Evolutionary conservation across 2,797 vertebrate genomes (phyloP), one percentile per base, ranked within the genome.

Genomic region (Anableps anableps): DNA sequence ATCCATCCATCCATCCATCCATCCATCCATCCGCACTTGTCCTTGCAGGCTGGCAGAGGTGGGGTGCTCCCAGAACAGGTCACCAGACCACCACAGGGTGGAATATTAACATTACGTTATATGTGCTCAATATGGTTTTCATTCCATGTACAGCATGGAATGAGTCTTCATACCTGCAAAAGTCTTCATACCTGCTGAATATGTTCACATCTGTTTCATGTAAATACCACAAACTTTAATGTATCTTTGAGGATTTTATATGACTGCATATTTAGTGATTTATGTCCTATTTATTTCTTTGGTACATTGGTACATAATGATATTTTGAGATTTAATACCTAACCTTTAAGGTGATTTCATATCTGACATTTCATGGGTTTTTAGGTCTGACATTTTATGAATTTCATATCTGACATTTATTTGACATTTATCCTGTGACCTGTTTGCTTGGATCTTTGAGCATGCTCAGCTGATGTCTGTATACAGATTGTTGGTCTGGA

Each of bases 401-500:
- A 29, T 71, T 47, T 71, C 41, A 45, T 71, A 71, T 71, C 68
- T 45, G 68, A 71, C 68, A 71, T 71, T 71, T 45, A 71, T 71
- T 71, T 45, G 68, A 71, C 68, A 71, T 71, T 71, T 71, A 45
- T 47, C 26, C 68, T 47, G 38, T 43, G 66, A n/a, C 38, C 66
- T 43, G 68, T 71, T 71, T 47, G 26, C 41, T 71, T 47, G 26
- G 41, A n/a, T 17, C 7, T 71, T 41, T 71, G 41, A 71, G 68
- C 13, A 29, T 71, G 26, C 41, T 29, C 11, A 47, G 68, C 41
- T 47, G 41, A 47, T 4, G 34, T 41, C 21, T 21, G 38, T 70
- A 70, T 9, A 70, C 11, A 70, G 23, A 43, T 70, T 70, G 38
- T 23, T 13, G 66, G 66, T 71, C 26, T 29, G 41, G 41, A 47